Conservation (phyloP, 2,113 vertebrate species). For the Salvelinus alpinus region DNA sequence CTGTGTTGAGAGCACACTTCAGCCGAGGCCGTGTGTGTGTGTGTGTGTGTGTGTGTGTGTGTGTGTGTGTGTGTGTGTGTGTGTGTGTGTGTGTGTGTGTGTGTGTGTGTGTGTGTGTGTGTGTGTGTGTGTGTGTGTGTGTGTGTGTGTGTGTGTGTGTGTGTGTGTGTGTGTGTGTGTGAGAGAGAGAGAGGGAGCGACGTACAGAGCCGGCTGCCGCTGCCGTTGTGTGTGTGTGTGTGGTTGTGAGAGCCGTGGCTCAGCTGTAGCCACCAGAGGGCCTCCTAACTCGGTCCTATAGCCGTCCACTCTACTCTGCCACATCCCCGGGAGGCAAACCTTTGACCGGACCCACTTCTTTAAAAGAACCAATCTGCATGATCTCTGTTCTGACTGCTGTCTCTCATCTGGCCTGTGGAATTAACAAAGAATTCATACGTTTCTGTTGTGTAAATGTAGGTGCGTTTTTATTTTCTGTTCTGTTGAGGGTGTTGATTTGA, state of each 20-base stretch:
- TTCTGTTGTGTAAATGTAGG: background rate
- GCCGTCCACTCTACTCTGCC: slow-evolving; percentile 1
- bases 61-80: slow-evolving; percentile 6
- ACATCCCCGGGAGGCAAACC: slow-evolving; percentile 40
- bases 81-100: slow-evolving; percentile 5
- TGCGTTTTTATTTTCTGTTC: background rate
- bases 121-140: slow-evolving; percentile 4
- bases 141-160: background rate
- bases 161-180: slow-evolving; percentile 10
- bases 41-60: slow-evolving; percentile 2
- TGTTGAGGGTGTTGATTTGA: slow-evolving; percentile 8
- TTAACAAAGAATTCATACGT: background rate
- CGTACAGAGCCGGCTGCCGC: background rate
- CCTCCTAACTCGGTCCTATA: slow-evolving; percentile 83
- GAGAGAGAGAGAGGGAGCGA: slow-evolving; percentile 6
- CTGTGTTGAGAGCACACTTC: background rate
- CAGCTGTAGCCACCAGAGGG: slow-evolving; percentile 92
- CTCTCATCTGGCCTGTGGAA: background rate
- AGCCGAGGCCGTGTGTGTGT: slow-evolving; percentile 37
- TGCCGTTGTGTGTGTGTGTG: slow-evolving; percentile 27
- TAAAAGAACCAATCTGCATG: slow-evolving; percentile 21
- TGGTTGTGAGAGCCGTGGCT: slow-evolving; percentile 41
- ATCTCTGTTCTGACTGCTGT: background rate
- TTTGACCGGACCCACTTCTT: slow-evolving; percentile 55
- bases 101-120: slow-evolving; percentile 6